Evolutionary conservation across 2,113 vertebrate genomes (phyloP), one percentile per base, ranked within the genome.

Genomic region (Phalacrocorax carbo): DNA sequence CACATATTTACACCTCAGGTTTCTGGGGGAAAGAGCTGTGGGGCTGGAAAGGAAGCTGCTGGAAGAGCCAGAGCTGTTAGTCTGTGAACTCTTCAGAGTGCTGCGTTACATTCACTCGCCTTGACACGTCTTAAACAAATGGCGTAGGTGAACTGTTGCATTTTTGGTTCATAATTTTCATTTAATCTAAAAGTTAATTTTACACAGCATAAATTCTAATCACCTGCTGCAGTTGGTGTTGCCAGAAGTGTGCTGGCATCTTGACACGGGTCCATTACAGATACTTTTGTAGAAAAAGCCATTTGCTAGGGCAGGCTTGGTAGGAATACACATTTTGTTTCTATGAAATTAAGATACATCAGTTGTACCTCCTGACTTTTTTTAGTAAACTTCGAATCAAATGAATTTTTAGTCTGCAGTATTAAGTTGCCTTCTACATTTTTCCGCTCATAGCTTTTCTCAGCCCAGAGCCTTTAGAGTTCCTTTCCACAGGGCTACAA

Each of bases 201-300:
- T 95, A 96, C 91, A 96, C 89, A 62, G 87, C 95, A 91, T 97
- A 96, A 97, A 95, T 94, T 96, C 95, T 91, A 88, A 95, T 97
- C 72, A 52, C 85, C 94, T 90, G 0, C 64, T 86, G 87, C 82
- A 44, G 78, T 80, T 68, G 14, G 46, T 90, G 70, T 77, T 95
- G 94, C 95, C 95, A 96, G 73, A 71, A 95, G 62, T 58, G 42
- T 0, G 1, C 75, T 96, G 94, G 95, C 93, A 73, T 70, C 93
- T 89, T 76, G 49, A 91, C 83, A 46, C 46, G 15, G 32, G 65
- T 75, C 69, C 49, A 85, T 94, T 96, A 76, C 57, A 26, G 68
- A 86, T 42, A 40, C 22, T 76, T 70, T 13, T 88, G 55, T n/a
- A 91, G 82, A 68, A 83, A 96, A 94, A 83, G 27, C 44, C 58